Base-by-base conservation (phyloP, 2,888 invertebrate genomes). In the Cheilosia vulpina region DNA sequence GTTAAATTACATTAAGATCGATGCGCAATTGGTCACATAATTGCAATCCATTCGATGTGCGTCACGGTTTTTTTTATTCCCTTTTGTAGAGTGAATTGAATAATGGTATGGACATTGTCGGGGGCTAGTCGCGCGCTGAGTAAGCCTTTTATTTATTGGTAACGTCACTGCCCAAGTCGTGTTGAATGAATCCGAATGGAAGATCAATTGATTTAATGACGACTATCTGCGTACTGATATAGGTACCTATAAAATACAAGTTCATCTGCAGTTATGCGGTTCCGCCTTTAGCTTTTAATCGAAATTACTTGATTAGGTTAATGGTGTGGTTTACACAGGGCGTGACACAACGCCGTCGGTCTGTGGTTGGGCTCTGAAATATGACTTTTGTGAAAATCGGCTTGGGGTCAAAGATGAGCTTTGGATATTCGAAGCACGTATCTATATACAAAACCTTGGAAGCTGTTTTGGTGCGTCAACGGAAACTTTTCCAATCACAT, bases 1-100 rank as follows among this genome's bases (percentile, higher is more conserved):
- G 68, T 76, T 76, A 66, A 58, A 68, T 68, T 76, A 52, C 52
- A 38, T 21, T 52, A n/a, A 58, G 34, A 60, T 21, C 52, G 58
- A 52, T 66, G 75, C 9, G 57, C 75, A 65, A 65, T 65, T 55
- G 63, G 65, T 57, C 63, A 19, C 65, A 27, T 15, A 57, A 75
- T 50, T 66, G 57, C 47, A 62, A 57, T 63, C 38, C 53, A 63
- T 63, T 53, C 34, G 63, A 24, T 31, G 19, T 43, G 55, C n/a
- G 50, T 63, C 55, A 27, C 31, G 15, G 19, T 72, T 2, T 31
- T 9, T 9, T 31, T 27, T 9, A 31, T 47, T 4, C 71, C 71
- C 58, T 71, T 71, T 71, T 47, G 57, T 60, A 58, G 24, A 43
- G 43, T 7, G 17, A 17, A 55, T 27, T 41, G 41, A 65, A 34